Percentiles rank a stretch among this genome's conserved stretches.
phyloP scores from a whole-genome alignment of 2,797 vertebrate genomes.

The Leucoraja ocellata region DNA sequence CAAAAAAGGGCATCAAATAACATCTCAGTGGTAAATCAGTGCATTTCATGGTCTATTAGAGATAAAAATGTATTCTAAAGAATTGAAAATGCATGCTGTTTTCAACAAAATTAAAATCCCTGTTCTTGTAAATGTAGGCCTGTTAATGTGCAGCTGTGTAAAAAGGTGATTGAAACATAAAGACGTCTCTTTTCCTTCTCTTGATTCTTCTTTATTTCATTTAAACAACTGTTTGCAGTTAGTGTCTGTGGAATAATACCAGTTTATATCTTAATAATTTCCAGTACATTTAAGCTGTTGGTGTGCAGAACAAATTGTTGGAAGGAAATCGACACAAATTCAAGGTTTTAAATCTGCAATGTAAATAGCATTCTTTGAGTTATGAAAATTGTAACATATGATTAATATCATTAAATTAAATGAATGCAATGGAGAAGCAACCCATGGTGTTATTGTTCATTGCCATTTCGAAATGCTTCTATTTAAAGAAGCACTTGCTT shows the following conservation, averaged over 20 bases:
- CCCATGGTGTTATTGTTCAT: background rate
- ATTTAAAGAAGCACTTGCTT: background rate
- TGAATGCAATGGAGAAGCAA: background rate
- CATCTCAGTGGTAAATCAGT: background rate
- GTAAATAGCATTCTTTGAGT: background rate
- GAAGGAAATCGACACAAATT: background rate
- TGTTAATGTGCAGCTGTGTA: background rate
- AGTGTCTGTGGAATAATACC: background rate
- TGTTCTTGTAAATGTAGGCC: background rate
- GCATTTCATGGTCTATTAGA: background rate
- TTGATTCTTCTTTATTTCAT: background rate
- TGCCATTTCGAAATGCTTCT: background rate
- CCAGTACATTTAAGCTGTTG: background rate
- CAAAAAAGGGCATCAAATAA: background rate
- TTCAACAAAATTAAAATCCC: background rate
- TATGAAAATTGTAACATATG: background rate
- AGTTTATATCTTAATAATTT: background rate
- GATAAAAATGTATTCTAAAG: background rate
- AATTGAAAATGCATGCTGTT: background rate
- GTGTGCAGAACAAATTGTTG: background rate
- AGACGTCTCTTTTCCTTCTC: background rate
- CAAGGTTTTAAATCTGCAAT: background rate
- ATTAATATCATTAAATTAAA: conserved; percentile 21
- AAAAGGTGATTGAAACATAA: background rate
- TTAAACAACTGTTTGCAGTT: background rate